A percentile compares a stretch with the other conserved stretches of the same genome.
phyloP scores from a whole-genome alignment of 2,888 invertebrate species.

The Aromia moschata region DNA sequence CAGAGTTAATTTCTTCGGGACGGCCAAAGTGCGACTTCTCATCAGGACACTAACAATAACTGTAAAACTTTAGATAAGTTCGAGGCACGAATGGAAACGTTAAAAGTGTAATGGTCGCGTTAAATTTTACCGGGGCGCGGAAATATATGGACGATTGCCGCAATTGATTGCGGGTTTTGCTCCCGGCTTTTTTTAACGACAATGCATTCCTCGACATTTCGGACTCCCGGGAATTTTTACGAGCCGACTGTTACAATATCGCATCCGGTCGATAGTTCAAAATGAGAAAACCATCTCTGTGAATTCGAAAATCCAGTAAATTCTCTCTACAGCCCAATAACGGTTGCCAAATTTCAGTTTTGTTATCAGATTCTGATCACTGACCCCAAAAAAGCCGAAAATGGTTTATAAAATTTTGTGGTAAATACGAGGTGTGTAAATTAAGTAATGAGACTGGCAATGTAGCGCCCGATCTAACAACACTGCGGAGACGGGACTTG shows the following conservation, averaged over 20 bases:
- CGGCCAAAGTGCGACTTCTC: slow-evolving; percentile 23
- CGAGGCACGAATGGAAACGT: slow-evolving; percentile 26
- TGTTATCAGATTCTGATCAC: too few species aligned
- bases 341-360: too few species aligned
- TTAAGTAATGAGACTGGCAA: too few species aligned
- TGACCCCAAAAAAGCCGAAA: too few species aligned
- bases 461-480: too few species aligned
- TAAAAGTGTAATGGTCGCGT: slow-evolving; percentile 20
- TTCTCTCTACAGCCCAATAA: too few species aligned
- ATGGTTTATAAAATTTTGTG: too few species aligned
- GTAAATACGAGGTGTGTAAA: too few species aligned
- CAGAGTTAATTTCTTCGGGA: slow-evolving; percentile 25
- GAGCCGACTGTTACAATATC: neutral
- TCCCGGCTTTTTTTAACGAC: slow-evolving; percentile 11
- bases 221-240: neutral
- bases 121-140: slow-evolving; percentile 21
- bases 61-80: slow-evolving; percentile 27
- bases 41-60: slow-evolving; percentile 26
- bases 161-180: slow-evolving; percentile 20
- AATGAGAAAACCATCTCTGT: too few species aligned
- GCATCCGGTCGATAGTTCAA: too few species aligned
- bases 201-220: neutral
- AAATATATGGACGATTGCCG: slow-evolving; percentile 19
- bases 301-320: too few species aligned
- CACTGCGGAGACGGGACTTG: too few species aligned